Conservation (phyloP, 2,888 invertebrate genomes). For the Diploptera punctata region DNA sequence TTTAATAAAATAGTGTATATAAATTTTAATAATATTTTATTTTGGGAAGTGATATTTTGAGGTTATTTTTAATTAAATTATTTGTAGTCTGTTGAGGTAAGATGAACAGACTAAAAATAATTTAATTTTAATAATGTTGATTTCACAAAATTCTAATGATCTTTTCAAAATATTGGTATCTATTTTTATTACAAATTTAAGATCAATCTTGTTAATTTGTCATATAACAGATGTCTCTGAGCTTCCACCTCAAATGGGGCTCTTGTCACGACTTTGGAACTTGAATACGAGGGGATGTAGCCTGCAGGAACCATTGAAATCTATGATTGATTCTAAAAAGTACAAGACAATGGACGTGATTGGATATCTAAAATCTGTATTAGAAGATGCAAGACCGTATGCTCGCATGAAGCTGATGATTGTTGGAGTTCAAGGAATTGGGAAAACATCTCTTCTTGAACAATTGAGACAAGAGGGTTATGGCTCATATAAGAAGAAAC, state of each 20-base stretch:
- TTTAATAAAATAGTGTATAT: no score
- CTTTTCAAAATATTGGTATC: no score
- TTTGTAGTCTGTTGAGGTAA: no score
- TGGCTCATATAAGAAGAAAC: slow-evolving; percentile 72
- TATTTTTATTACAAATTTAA: no score
- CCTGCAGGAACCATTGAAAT: slow-evolving; percentile 84
- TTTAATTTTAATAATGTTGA: no score
- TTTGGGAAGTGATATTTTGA: no score
- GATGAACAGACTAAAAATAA: no score
- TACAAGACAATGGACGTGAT: slow-evolving; percentile 96
- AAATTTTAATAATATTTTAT: no score
- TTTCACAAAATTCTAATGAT: no score
- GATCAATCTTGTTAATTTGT: no score
- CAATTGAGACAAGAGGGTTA: slow-evolving; percentile 87
- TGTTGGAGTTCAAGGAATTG: slow-evolving; percentile 84
- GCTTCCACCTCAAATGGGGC: slow-evolving; percentile 94
- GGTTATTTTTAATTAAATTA: no score
- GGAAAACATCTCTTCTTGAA: slow-evolving; percentile 92
- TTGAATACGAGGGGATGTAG: slow-evolving; percentile 90
- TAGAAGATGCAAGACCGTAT: slow-evolving; percentile 91
- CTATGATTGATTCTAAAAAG: slow-evolving; percentile 91
- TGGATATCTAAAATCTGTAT: slow-evolving; percentile 87
- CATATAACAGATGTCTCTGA: slow-evolving; percentile 76
- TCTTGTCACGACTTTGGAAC: slow-evolving; percentile 95
- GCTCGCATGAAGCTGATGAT: slow-evolving; percentile 96